These are phyloP conservation scores for Argya squamiceps DNA, from an alignment of 2,797 vertebrate species.

Conservation along the genomic window DNA sequence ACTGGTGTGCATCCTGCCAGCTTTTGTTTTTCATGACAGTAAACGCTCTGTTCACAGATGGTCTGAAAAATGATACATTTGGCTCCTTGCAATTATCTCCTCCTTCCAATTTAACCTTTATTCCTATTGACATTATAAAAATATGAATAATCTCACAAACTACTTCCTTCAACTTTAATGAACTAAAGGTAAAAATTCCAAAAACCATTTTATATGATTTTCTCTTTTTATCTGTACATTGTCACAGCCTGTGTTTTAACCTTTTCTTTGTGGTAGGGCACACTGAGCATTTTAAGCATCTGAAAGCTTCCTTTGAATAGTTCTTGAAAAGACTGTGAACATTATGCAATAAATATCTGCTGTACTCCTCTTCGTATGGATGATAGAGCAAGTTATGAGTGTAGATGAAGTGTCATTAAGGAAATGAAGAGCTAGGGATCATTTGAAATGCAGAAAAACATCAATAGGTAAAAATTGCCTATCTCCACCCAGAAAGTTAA, in stretches of 20 bases:
- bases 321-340: not conserved
- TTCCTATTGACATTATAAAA: not conserved
- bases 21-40: constrained; percentile 20
- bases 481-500: not conserved
- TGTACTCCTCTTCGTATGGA: not conserved
- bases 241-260: not conserved
- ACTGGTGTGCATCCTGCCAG: not conserved
- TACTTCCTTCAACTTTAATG: not conserved
- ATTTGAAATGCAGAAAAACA: not conserved
- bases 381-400: not conserved
- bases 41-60: constrained; percentile 24
- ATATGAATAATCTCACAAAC: not conserved
- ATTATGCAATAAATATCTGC: not conserved
- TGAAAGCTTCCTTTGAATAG: not conserved
- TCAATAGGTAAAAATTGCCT: not conserved
- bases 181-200: not conserved
- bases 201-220: not conserved
- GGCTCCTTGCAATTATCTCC: not conserved
- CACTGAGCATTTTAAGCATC: not conserved
- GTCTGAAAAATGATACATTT: constrained; percentile 41
- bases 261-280: not conserved
- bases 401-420: not conserved
- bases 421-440: not conserved
- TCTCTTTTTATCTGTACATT: not conserved
- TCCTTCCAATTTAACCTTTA: constrained; percentile 26